These are phyloP conservation scores for Sakesphorus luctuosus DNA, from an alignment of 2,113 vertebrate species.

Conservation along the genomic window DNA sequence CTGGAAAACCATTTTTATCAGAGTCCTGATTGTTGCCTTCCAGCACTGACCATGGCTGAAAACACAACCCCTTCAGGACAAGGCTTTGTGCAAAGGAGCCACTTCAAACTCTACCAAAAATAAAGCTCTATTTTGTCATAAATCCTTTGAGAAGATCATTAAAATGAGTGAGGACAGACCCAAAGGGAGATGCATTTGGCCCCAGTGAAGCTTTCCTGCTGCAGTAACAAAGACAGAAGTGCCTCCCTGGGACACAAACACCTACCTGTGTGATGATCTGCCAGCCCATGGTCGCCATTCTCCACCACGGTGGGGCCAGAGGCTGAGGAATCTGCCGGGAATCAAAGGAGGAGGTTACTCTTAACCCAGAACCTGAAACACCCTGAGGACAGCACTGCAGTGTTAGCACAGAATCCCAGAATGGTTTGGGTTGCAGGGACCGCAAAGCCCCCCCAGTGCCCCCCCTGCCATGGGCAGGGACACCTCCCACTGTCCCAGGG, in stretches of 20 bases:
- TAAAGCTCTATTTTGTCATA: accelerated
- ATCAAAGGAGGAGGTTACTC: background rate
- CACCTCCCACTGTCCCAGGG: background rate
- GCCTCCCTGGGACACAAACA: background rate
- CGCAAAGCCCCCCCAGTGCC: background rate
- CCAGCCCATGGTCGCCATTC: conserved; percentile 85
- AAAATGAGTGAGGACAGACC: background rate
- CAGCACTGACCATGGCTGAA: background rate
- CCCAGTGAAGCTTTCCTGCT: background rate
- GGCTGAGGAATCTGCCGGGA: conserved; percentile 63
- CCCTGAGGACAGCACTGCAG: background rate
- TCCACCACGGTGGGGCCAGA: conserved; percentile 75
- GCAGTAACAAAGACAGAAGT: accelerated
- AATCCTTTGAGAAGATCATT: background rate
- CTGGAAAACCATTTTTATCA: background rate
- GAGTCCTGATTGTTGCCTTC: background rate
- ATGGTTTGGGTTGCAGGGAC: background rate
- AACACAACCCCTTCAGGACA: accelerated
- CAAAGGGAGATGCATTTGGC: background rate
- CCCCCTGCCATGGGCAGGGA: background rate
- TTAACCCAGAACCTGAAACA: background rate
- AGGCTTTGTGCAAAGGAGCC: accelerated
- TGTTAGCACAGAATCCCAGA: background rate
- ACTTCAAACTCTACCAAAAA: background rate
- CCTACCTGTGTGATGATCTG: conserved; percentile 68